Conservation (phyloP, 2,797 vertebrate genomes). For the Rhinatrema bivittatum region DNA sequence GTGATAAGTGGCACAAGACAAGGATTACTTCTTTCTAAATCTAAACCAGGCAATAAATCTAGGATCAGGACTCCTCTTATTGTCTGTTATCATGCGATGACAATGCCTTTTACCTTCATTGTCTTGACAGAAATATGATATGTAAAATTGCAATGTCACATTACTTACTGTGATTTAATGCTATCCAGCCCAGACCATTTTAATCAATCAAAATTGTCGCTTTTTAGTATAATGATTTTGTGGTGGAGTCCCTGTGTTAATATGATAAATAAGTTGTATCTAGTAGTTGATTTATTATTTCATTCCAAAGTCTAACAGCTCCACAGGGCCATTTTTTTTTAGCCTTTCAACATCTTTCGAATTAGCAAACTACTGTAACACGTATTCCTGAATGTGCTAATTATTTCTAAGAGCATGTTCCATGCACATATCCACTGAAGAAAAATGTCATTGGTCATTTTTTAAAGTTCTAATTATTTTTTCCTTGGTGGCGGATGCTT, state of each 20-base stretch:
- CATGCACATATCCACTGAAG: not conserved
- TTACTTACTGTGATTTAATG: slow-evolving; percentile 94
- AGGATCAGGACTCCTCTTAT: slow-evolving; percentile 76
- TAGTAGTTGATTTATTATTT: slow-evolving; percentile 76
- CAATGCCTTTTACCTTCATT: slow-evolving; percentile 90
- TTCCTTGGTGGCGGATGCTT: no score
- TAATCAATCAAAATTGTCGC: slow-evolving; percentile 95
- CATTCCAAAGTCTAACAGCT: slow-evolving; percentile 45
- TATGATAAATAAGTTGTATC: slow-evolving; percentile 84
- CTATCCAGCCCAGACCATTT: slow-evolving; percentile 78
- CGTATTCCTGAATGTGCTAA: slow-evolving; percentile 24
- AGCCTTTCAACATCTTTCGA: slow-evolving; percentile 42
- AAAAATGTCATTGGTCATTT: no score
- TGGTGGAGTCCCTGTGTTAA: slow-evolving; percentile 76
- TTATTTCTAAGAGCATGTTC: no score
- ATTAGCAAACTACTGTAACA: slow-evolving; percentile 44
- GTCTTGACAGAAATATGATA: slow-evolving; percentile 97
- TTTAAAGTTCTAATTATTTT: slow-evolving; percentile 14
- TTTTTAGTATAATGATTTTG: slow-evolving; percentile 85
- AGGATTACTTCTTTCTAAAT: slow-evolving; percentile 86
- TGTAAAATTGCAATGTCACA: slow-evolving; percentile 92
- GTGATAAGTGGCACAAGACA: slow-evolving; percentile 85
- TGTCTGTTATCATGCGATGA: slow-evolving; percentile 87
- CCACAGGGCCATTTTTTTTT: slow-evolving; percentile 39
- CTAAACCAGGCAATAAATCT: slow-evolving; percentile 92